Evolutionary conservation across 2,113 vertebrate genomes (phyloP).

Genomic region (Pteropus alecto): DNA sequence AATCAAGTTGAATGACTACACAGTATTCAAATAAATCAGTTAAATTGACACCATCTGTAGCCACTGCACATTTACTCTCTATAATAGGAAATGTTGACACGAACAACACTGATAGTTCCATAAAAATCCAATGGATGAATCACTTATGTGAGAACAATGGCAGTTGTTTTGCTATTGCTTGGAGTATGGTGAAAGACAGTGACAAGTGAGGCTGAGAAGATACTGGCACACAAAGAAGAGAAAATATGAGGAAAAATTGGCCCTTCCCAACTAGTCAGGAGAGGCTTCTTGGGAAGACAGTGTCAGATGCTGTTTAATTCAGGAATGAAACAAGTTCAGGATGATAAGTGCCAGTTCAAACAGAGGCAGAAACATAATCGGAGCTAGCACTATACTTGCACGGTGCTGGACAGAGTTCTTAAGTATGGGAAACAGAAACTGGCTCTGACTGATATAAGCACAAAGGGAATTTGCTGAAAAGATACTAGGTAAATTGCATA

Average conservation of each 20-base stretch:
- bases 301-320: neutral
- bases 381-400: neutral
- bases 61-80: neutral
- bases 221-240: neutral
- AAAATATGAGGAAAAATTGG: neutral
- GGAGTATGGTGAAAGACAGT: neutral
- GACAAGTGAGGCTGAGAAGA: neutral
- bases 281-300: neutral
- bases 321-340: conserved; percentile 31
- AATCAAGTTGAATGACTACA: neutral
- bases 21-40: neutral
- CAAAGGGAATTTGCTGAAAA: conserved; percentile 11
- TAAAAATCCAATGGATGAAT: neutral
- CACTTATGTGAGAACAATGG: neutral
- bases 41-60: conserved; percentile 29
- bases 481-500: neutral
- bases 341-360: neutral
- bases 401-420: neutral
- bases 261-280: neutral
- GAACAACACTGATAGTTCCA: neutral
- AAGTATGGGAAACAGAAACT: conserved; percentile 28
- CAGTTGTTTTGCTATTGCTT: neutral
- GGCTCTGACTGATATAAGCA: neutral
- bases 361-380: neutral
- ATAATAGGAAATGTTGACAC: neutral